A percentile compares a stretch with the other conserved stretches of the same genome.
These are phyloP conservation scores for Crocodylus rhombifer DNA, from an alignment of 2,797 vertebrate species.

Conservation along the genomic window DNA sequence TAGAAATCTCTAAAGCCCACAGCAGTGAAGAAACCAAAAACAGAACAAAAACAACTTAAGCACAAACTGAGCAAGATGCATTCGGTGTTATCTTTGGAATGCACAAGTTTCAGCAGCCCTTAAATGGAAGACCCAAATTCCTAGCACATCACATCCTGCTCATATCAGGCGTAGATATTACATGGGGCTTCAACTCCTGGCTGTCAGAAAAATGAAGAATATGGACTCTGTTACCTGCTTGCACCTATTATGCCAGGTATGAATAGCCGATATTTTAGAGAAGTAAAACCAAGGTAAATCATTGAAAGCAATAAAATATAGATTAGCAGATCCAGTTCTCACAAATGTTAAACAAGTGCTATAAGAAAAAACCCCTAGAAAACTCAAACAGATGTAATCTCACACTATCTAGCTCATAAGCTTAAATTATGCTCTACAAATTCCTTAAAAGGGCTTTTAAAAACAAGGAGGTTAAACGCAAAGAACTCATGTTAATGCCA, in stretches of 20 bases:
- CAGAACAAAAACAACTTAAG: background rate
- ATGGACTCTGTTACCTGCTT: background rate
- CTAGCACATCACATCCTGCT: background rate
- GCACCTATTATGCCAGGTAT: background rate
- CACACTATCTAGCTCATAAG: background rate
- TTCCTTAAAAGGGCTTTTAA: background rate
- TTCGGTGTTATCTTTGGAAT: background rate
- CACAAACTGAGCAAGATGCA: slow-evolving; percentile 1
- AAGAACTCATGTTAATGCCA: background rate
- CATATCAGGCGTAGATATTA: background rate
- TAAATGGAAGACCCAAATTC: background rate
- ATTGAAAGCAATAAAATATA: background rate
- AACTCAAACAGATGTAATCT: background rate
- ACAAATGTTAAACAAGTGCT: background rate
- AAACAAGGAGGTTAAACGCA: background rate
- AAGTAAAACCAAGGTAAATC: background rate
- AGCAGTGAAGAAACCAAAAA: slow-evolving; percentile 27
- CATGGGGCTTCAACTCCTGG: background rate
- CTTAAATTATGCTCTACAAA: background rate
- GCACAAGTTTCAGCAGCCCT: slow-evolving; percentile 31
- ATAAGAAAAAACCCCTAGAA: background rate
- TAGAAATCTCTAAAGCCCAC: slow-evolving; percentile 31
- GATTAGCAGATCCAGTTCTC: background rate
- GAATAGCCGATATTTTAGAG: background rate
- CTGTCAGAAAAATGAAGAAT: background rate